These are phyloP conservation scores for Rhodinocichla rosea DNA, from an alignment of 2,113 vertebrate species.

Conservation along the genomic window DNA sequence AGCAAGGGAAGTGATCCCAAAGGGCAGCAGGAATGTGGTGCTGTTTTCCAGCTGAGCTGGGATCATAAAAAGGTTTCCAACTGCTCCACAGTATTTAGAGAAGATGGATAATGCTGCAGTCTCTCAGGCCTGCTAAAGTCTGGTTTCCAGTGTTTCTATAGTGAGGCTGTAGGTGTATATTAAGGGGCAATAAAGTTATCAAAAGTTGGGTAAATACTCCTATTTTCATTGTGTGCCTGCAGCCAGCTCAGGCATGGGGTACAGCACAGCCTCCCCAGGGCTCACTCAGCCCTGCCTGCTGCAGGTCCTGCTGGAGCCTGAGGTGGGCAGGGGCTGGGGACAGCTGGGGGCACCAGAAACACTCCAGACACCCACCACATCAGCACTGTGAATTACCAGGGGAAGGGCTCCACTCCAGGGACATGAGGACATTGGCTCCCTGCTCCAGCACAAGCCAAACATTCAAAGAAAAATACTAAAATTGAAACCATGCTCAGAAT, in stretches of 20 bases:
- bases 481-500: not conserved
- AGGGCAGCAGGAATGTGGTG: not conserved
- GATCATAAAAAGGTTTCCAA: not conserved
- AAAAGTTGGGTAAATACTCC: not conserved
- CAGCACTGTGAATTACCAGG: not conserved
- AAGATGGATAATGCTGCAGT: not conserved
- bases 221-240: not conserved
- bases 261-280: accelerated
- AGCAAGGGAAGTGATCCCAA: not conserved
- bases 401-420: not conserved
- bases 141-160: not conserved
- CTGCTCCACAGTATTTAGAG: not conserved
- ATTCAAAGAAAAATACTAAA: not conserved
- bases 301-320: not conserved
- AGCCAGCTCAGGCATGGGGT: not conserved
- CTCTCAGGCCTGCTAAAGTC: not conserved
- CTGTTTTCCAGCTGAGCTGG: not conserved
- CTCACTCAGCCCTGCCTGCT: not conserved
- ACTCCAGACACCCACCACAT: accelerated
- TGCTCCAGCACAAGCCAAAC: too few species aligned
- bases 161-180: not conserved
- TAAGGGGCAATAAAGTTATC: not conserved
- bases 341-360: not conserved
- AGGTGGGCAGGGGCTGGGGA: not conserved
- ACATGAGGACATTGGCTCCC: not conserved